Percentiles rank a stretch among this genome's conserved stretches.
These are phyloP conservation scores for Sprattus sprattus DNA, from an alignment of 2,113 vertebrate species.

Conservation along the genomic window DNA sequence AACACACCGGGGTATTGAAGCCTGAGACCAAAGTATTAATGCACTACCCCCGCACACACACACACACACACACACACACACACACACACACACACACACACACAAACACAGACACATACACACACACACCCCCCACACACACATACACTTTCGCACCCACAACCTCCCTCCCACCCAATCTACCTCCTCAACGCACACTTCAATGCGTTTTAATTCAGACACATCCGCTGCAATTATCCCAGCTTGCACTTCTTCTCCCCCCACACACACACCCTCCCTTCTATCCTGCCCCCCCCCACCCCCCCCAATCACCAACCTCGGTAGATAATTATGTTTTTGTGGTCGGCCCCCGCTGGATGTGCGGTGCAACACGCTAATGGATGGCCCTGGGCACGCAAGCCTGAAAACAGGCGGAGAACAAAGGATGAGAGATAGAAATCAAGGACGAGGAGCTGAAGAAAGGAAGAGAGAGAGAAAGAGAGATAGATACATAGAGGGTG, in stretches of 20 bases:
- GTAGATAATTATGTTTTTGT: neutral
- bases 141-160: neutral
- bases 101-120: neutral
- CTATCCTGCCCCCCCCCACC: neutral
- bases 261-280: neutral
- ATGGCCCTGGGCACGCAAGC: neutral
- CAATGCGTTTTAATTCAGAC: constrained; percentile 21
- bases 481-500: neutral
- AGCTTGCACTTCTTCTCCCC: constrained; percentile 16
- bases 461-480: constrained; percentile 24
- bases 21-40: neutral
- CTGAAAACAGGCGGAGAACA: neutral
- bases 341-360: neutral
- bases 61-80: neutral
- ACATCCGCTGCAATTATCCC: constrained; percentile 31
- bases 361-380: neutral
- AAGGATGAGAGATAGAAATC: constrained; percentile 14
- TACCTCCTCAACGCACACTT: neutral
- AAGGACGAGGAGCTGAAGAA: constrained; percentile 1
- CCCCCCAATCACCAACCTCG: neutral
- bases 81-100: neutral
- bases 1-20: neutral
- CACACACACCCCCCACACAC: constrained; percentile 3
- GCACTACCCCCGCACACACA: neutral
- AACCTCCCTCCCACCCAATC: neutral